A percentile compares a stretch with the other conserved stretches of the same genome.
Conservation (phyloP, 1,140 invertebrate genomes). For the Heliconius eleuchia region DNA sequence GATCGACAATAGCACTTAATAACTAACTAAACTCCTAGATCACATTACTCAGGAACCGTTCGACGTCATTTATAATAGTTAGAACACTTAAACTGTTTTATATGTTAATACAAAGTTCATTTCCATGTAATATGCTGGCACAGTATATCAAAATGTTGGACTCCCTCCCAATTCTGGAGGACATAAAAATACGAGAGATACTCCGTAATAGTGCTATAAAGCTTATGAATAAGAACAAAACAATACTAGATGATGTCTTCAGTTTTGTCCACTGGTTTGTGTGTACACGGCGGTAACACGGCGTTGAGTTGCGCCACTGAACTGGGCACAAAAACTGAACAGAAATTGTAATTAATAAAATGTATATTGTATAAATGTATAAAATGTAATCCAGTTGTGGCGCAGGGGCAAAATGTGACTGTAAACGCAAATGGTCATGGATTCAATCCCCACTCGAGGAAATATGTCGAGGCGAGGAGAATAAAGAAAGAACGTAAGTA, state of each 20-base stretch:
- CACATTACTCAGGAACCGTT: conserved; percentile 10
- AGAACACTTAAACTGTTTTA: conserved; percentile 30
- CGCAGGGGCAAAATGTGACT: no score
- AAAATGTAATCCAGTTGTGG: no score
- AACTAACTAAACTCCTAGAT: neutral
- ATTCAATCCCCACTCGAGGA: no score
- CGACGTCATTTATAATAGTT: conserved; percentile 11
- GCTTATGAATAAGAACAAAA: conserved; percentile 20
- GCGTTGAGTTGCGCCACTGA: neutral
- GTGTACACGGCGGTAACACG: no score
- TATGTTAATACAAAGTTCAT: conserved; percentile 32
- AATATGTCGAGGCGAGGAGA: no score
- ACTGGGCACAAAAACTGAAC: no score
- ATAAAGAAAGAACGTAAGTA: no score
- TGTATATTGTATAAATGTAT: no score
- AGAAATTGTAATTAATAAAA: no score
- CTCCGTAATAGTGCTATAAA: conserved; percentile 28
- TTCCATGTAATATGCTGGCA: conserved; percentile 34
- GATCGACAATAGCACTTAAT: neutral
- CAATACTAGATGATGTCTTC: conserved; percentile 27
- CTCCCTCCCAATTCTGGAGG: conserved; percentile 25
- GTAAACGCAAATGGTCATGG: no score
- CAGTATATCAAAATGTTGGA: conserved; percentile 33
- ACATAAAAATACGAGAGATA: conserved; percentile 32
- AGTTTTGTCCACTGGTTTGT: neutral